Conservation (phyloP, 2,888 invertebrate genomes). For the Perizoma flavofasciatum region DNA sequence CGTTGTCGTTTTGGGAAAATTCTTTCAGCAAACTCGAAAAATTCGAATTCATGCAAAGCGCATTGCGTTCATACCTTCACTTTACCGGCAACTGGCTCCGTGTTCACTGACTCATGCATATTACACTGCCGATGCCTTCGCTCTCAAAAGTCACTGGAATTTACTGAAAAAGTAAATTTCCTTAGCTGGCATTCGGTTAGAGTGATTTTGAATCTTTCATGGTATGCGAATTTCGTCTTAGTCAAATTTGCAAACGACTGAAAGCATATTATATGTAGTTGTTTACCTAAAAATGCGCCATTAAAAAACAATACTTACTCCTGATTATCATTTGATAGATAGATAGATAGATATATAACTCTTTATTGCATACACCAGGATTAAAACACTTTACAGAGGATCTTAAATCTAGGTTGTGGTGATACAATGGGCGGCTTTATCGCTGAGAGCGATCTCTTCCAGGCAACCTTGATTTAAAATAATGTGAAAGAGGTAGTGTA, state of each 20-base stretch:
- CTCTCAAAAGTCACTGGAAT: slow-evolving; percentile 44
- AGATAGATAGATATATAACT: too few relatives aligned
- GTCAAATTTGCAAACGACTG: slow-evolving; percentile 9
- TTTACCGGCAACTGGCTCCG: slow-evolving; percentile 47
- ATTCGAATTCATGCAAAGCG: slow-evolving; percentile 22
- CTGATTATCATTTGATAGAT: too few relatives aligned
- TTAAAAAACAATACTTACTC: too few relatives aligned
- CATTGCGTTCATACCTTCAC: slow-evolving; percentile 27
- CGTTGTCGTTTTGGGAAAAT: not conserved
- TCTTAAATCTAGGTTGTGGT: too few relatives aligned
- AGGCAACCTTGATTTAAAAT: too few relatives aligned
- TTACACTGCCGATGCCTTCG: slow-evolving; percentile 63
- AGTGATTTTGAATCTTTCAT: slow-evolving; percentile 32
- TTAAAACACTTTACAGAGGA: too few relatives aligned
- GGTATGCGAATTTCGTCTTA: slow-evolving; percentile 15
- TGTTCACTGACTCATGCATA: slow-evolving; percentile 66
- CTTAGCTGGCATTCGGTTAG: slow-evolving; percentile 22
- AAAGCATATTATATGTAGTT: not conserved
- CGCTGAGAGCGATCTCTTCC: too few relatives aligned
- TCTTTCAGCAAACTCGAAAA: slow-evolving; percentile 8
- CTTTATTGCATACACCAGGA: too few relatives aligned
- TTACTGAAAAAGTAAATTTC: slow-evolving; percentile 35
- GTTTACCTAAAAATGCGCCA: not conserved
- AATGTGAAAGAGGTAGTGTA: too few relatives aligned
- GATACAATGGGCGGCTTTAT: too few relatives aligned